Conservation (phyloP, 2,797 vertebrate species). For the Gymnoscopelus microlampas region DNA sequence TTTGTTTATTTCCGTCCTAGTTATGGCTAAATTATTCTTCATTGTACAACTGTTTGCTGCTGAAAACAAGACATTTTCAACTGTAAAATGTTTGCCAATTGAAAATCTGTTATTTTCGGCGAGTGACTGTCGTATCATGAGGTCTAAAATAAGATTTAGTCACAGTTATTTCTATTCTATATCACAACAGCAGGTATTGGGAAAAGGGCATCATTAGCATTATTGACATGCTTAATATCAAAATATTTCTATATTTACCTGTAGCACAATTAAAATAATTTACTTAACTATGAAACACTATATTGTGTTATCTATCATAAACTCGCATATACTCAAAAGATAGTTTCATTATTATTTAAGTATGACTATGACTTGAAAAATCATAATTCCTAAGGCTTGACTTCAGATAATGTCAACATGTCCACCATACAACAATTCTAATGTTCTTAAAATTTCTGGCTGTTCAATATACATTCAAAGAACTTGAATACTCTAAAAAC, state of each 20-base stretch:
- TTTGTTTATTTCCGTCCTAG: slow-evolving; percentile 37
- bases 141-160: slow-evolving; percentile 2
- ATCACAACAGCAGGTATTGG: slow-evolving; percentile 62
- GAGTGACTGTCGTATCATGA: too few species aligned
- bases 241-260: not conserved
- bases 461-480: slow-evolving; percentile 68
- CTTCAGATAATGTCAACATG: slow-evolving; percentile 15
- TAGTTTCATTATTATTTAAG: slow-evolving; percentile 46
- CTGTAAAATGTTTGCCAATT: too few species aligned
- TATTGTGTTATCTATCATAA: slow-evolving; percentile 57
- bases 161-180: slow-evolving; percentile 55
- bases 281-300: slow-evolving; percentile 61
- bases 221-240: slow-evolving; percentile 38
- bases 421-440: slow-evolving; percentile 40
- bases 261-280: slow-evolving; percentile 32
- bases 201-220: slow-evolving; percentile 43
- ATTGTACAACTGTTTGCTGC: too few species aligned
- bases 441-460: slow-evolving; percentile 38
- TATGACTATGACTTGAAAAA: slow-evolving; percentile 28
- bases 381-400: slow-evolving; percentile 62
- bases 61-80: too few species aligned
- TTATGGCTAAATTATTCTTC: slow-evolving; percentile 5
- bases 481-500: slow-evolving; percentile 39
- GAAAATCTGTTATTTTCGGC: too few species aligned
- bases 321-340: slow-evolving; percentile 66